phyloP scores from a whole-genome alignment of 35 echinoderm and acorn worm genomes.

The Stichopus chloronotus region DNA sequence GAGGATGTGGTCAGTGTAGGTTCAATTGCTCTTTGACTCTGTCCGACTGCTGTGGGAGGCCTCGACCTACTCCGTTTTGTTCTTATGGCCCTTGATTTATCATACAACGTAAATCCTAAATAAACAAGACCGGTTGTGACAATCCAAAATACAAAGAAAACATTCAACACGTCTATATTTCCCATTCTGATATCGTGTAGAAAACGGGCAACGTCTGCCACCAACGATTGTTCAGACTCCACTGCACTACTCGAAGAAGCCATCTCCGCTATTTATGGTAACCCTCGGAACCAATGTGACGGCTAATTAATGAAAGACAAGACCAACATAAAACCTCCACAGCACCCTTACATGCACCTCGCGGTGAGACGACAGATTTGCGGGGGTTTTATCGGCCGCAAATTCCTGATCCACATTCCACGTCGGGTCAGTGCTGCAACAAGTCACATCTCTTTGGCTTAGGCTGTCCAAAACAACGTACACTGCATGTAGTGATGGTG shows the following conservation, averaged over 20 bases:
- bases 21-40: constrained; percentile 7
- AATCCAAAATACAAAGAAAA: constrained; percentile 77
- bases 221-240: constrained; percentile 37
- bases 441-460: too few species aligned
- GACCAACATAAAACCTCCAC: neutral
- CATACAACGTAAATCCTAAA: constrained; percentile 71
- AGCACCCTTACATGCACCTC: neutral
- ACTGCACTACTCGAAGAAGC: constrained; percentile 33
- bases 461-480: too few species aligned
- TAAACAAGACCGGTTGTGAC: constrained; percentile 62
- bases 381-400: neutral
- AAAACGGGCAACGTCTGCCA: constrained; percentile 38
- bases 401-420: neutral
- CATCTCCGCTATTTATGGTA: constrained; percentile 53
- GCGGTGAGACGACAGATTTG: neutral
- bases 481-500: too few species aligned
- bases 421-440: neutral
- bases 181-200: constrained; percentile 74
- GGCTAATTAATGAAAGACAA: constrained; percentile 4
- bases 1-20: neutral
- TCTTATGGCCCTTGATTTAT: constrained; percentile 50
- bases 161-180: constrained; percentile 88
- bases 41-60: neutral
- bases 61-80: constrained; percentile 22
- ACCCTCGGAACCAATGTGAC: constrained; percentile 9